Conservation (phyloP, 1,140 invertebrate genomes). For the Ceratina japonica region DNA sequence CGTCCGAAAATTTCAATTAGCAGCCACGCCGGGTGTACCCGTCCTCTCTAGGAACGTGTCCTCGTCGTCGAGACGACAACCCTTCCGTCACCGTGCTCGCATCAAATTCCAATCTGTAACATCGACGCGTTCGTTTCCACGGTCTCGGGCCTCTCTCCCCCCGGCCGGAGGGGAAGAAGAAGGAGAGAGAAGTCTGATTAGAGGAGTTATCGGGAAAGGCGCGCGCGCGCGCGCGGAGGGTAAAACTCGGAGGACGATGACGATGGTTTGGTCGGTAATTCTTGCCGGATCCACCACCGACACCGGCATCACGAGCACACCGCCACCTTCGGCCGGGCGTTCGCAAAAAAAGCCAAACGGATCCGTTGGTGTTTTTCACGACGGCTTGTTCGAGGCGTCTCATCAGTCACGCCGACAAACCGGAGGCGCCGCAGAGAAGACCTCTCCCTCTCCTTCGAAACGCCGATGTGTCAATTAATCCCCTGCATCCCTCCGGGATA, state of each 20-base stretch:
- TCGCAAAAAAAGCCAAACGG: constrained; percentile 55
- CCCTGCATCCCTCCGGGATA: constrained; percentile 66
- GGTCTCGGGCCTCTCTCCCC: constrained; percentile 11
- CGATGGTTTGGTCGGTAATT: constrained; percentile 62
- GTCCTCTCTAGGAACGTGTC: neutral
- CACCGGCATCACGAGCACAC: too few relatives aligned
- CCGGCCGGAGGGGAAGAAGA: neutral
- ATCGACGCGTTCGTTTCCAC: constrained; percentile 64
- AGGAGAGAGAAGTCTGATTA: constrained; percentile 67
- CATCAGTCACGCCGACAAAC: constrained; percentile 69
- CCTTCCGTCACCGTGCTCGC: constrained; percentile 64
- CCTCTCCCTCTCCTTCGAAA: constrained; percentile 53
- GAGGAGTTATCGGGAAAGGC: constrained; percentile 66
- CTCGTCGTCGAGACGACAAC: constrained; percentile 8
- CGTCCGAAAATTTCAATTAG: constrained; percentile 45
- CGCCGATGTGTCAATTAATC: constrained; percentile 74
- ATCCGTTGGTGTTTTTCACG: constrained; percentile 67
- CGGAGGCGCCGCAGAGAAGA: constrained; percentile 54
- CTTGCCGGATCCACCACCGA: constrained; percentile 54
- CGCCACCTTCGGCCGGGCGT: too few relatives aligned
- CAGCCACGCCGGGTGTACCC: neutral
- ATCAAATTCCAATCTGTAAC: constrained; percentile 78
- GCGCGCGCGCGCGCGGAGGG: constrained; percentile 4
- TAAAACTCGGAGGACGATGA: constrained; percentile 36
- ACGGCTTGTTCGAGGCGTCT: constrained; percentile 66